Evolutionary conservation across 1,140 invertebrate species (phyloP).

Genomic region (Cherax quadricarinatus): DNA sequence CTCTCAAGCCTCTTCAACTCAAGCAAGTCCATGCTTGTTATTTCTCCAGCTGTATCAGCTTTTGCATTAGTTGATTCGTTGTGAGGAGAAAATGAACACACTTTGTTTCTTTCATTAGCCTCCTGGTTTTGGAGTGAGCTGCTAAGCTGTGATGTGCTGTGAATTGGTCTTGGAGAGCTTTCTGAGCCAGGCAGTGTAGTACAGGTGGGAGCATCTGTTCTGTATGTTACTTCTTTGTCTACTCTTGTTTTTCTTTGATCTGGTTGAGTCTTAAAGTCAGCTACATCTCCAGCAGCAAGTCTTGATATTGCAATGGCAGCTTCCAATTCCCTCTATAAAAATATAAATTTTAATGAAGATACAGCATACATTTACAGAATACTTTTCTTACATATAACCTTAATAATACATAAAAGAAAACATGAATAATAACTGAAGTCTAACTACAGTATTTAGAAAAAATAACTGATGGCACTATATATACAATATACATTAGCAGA

Average conservation of each 20-base stretch:
- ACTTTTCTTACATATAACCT: too few relatives aligned
- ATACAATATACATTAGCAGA: too few relatives aligned
- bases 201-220: neutral
- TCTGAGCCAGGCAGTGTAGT: neutral
- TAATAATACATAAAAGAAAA: neutral
- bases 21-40: neutral
- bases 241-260: neutral
- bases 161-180: neutral
- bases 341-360: neutral
- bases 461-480: too few relatives aligned
- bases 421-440: too few relatives aligned
- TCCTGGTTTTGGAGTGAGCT: neutral
- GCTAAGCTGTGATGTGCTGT: neutral
- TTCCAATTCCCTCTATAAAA: conserved; percentile 37
- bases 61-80: neutral
- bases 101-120: neutral
- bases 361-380: too few relatives aligned
- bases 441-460: too few relatives aligned
- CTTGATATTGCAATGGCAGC: conserved; percentile 31
- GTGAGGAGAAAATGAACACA: neutral
- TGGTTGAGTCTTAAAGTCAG: neutral
- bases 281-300: neutral
- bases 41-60: neutral
- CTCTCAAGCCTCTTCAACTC: neutral
- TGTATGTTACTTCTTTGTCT: neutral